A percentile compares a stretch with the other conserved stretches of the same genome.
phyloP scores from a whole-genome alignment of 2,113 vertebrate genomes.

The Acanthisitta chloris region DNA sequence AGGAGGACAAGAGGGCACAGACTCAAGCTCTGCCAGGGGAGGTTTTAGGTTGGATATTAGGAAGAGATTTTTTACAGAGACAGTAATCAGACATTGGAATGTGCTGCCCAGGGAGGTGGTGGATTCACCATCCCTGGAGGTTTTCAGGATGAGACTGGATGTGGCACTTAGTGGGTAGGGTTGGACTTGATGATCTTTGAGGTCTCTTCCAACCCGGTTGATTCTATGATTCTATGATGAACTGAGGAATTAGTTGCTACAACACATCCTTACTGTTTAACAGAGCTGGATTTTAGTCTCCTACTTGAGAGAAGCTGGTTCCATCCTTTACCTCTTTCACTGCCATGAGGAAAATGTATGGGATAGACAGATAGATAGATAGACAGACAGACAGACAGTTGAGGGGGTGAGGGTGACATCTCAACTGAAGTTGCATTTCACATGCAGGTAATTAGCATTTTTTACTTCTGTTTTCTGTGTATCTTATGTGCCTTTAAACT shows the following conservation, averaged over 20 bases:
- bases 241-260: background rate
- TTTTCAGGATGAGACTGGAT: too few relatives aligned
- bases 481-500: background rate
- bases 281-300: background rate
- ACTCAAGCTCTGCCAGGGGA: too few relatives aligned
- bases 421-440: background rate
- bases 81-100: too few relatives aligned
- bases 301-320: background rate
- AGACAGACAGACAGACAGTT: background rate
- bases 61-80: too few relatives aligned
- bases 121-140: too few relatives aligned
- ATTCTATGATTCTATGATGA: too few relatives aligned
- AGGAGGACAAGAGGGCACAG: too few relatives aligned
- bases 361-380: background rate
- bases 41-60: too few relatives aligned
- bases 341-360: rapidly evolving
- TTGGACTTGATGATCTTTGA: too few relatives aligned
- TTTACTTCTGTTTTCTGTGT: background rate
- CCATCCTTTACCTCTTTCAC: background rate
- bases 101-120: too few relatives aligned
- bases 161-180: too few relatives aligned
- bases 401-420: background rate
- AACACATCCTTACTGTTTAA: background rate
- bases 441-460: background rate
- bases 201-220: too few relatives aligned